Conservation (phyloP, 2,888 invertebrate genomes). For the Acanthopleura granulata region DNA sequence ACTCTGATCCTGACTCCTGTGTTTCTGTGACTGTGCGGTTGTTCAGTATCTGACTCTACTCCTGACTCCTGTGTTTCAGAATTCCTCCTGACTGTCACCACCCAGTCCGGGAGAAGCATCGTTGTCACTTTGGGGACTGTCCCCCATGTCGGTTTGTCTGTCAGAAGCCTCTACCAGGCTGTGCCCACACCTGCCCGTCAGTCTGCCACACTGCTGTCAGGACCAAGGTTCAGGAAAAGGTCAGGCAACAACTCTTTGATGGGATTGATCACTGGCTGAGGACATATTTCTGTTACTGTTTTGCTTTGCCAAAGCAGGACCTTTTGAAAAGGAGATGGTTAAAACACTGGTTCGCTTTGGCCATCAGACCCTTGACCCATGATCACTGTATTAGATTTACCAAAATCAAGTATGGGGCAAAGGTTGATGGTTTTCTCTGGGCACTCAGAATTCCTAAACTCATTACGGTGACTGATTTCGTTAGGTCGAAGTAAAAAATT, state of each 20-base stretch:
- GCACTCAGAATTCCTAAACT: too few relatives aligned
- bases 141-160: conserved; percentile 85
- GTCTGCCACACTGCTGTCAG: conserved; percentile 64
- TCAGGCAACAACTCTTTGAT: conserved; percentile 28
- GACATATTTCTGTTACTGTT: background rate
- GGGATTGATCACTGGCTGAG: too few relatives aligned
- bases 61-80: conserved; percentile 60
- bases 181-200: conserved; percentile 60
- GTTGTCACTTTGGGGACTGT: conserved; percentile 77
- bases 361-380: too few relatives aligned
- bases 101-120: conserved; percentile 76
- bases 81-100: conserved; percentile 90
- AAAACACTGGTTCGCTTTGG: too few relatives aligned
- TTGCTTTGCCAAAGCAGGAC: background rate
- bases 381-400: too few relatives aligned
- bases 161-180: conserved; percentile 61
- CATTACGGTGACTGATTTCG: too few relatives aligned
- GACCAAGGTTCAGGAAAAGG: conserved; percentile 56
- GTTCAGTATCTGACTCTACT: background rate
- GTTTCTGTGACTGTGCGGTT: background rate
- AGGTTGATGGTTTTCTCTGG: too few relatives aligned
- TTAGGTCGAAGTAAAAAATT: too few relatives aligned
- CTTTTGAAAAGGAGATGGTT: too few relatives aligned
- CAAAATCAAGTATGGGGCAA: too few relatives aligned
- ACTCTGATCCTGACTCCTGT: background rate